Evolutionary conservation across 1,140 invertebrate species (phyloP).

Genomic region (Euwallacea fornicatus): DNA sequence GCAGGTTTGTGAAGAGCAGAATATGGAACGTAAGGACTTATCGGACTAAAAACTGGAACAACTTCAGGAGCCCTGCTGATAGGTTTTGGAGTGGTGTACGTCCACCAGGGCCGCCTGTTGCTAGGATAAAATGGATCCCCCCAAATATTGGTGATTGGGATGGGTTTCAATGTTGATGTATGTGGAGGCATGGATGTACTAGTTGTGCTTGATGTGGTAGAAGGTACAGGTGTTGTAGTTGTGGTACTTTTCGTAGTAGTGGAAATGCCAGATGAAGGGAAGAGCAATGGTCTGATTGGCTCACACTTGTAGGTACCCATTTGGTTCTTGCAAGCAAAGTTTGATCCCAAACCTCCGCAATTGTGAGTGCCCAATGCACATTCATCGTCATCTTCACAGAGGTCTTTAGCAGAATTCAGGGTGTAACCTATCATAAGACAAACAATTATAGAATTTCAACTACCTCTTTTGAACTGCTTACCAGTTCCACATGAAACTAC

Average conservation of each 20-base stretch:
- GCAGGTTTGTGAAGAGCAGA: no score
- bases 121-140: constrained; percentile 7
- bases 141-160: constrained; percentile 19
- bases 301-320: constrained; percentile 78
- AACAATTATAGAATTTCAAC: constrained; percentile 3
- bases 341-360: constrained; percentile 65
- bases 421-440: constrained; percentile 69
- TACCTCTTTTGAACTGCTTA: background rate
- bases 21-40: no score
- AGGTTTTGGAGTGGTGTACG: constrained; percentile 4
- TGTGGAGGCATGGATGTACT: background rate
- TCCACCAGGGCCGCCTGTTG: background rate
- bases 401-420: constrained; percentile 80
- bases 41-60: no score
- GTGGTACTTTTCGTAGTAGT: constrained; percentile 23
- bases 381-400: constrained; percentile 94
- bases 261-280: constrained; percentile 34
- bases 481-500: constrained; percentile 89
- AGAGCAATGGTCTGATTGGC: constrained; percentile 49
- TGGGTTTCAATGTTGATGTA: constrained; percentile 11
- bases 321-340: constrained; percentile 84
- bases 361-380: constrained; percentile 80
- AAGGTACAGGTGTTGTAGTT: background rate
- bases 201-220: background rate
- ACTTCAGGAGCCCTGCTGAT: no score